A percentile compares a stretch with the other conserved stretches of the same genome.
phyloP scores from a whole-genome alignment of 2,113 vertebrate species.

The Conger conger region DNA sequence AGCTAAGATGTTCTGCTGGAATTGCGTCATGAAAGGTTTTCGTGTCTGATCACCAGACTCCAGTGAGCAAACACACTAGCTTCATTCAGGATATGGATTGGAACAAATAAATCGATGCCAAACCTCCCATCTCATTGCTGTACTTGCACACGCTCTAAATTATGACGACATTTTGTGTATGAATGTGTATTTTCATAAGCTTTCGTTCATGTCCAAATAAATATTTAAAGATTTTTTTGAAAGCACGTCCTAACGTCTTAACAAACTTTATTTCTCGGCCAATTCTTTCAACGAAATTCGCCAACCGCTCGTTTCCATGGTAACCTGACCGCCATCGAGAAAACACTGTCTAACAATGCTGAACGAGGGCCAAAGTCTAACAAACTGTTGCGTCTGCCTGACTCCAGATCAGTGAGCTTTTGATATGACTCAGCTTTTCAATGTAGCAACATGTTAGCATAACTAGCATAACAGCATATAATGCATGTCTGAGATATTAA shows the following conservation, averaged over 20 bases:
- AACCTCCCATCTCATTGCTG: background rate
- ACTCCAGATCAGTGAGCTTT: background rate
- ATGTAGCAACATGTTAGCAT: too few relatives aligned
- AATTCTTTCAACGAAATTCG: background rate
- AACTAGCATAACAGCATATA: too few relatives aligned
- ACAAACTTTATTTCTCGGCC: background rate
- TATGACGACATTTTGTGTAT: background rate
- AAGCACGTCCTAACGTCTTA: background rate
- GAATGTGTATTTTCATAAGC: background rate
- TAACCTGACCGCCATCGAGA: background rate
- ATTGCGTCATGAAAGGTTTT: slow-evolving; percentile 35
- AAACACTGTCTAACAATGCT: background rate
- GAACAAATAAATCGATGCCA: slow-evolving; percentile 11
- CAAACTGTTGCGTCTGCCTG: background rate
- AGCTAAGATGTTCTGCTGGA: background rate
- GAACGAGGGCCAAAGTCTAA: background rate
- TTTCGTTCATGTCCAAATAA: background rate
- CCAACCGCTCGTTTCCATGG: background rate
- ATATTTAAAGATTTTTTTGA: background rate
- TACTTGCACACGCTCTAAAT: slow-evolving; percentile 10
- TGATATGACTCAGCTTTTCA: too few relatives aligned
- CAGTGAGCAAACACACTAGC: slow-evolving; percentile 9
- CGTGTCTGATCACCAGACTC: background rate
- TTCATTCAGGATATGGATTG: slow-evolving; percentile 15
- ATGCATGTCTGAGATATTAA: too few relatives aligned